Base-by-base conservation (phyloP, 2,113 vertebrate genomes). In the Aythya baeri region DNA sequence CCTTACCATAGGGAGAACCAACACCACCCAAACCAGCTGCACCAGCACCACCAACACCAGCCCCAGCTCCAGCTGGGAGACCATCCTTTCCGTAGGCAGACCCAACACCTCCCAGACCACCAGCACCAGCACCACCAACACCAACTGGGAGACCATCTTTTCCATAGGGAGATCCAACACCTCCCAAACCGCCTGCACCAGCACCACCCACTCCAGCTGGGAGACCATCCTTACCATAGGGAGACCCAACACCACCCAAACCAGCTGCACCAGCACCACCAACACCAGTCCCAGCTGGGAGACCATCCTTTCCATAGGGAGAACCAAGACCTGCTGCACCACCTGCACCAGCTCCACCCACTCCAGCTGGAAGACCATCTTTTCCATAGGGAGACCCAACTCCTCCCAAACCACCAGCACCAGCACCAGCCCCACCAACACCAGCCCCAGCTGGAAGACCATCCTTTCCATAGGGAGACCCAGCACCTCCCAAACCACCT, bases 141-240 rank as follows among this genome's bases (percentile, higher is more conserved):
- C 25, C 22, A 18, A 5, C 49, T 23, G 49, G 49, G 6, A 11
- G 4, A 4, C n/a, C n/a, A 62, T 79, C 61, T 16, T 20, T 79
- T 5, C 52, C 65, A 25, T 11, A 58, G 0, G 21, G n/a, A 38
- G 9, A 16, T 1, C 4, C 41, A 32, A 6, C 3, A 7, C 20
- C n/a, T 0, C 20, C 32, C 3, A 3, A 2, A 11, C 52, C 63
- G 31, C 14, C 15, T 27, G 1, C 23, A 5, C 62, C 54, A 27
- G 34, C 61, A 17, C 9, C 54, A 27, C 43, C 29, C 38, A 8
- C 54, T 1, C 38, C 72, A 41, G 5, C 34, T 23, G 78, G 50
- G 1, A 81, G 4, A 17, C 63, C 63, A 23, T 81, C 63, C 14
- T 57, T 44, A 25, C 44, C n/a, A 54, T 10, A 77, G 1, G 10